phyloP scores from a whole-genome alignment of 2,888 invertebrate species.

The Drosophila subsilvestris region DNA sequence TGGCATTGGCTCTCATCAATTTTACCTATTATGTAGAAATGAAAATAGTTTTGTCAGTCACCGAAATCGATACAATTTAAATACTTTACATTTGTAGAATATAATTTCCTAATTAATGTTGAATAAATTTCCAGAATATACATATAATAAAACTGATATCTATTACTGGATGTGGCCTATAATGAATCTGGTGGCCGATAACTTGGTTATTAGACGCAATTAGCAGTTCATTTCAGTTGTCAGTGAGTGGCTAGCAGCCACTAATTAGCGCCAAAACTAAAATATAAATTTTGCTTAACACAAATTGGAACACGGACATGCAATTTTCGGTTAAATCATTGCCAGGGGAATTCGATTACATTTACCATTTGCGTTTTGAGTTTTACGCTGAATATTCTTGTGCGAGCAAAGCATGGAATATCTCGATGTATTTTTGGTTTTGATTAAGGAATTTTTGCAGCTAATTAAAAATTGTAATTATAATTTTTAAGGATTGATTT shows the following conservation, averaged over 20 bases:
- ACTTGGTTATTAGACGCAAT: slow-evolving; percentile 43
- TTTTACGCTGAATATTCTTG: neutral
- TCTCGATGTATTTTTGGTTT: neutral
- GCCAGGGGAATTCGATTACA: neutral
- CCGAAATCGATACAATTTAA: neutral
- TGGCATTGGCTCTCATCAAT: neutral
- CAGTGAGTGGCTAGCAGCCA: slow-evolving; percentile 15
- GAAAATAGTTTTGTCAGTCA: neutral
- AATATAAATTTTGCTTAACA: slow-evolving; percentile 24
- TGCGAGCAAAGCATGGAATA: neutral
- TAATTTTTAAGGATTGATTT: neutral
- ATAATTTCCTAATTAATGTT: neutral
- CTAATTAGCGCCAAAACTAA: slow-evolving; percentile 39
- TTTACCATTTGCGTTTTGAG: neutral
- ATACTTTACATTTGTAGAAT: neutral
- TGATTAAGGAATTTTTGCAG: no score
- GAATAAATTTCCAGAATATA: neutral
- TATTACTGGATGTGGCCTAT: slow-evolving; percentile 17
- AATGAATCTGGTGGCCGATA: slow-evolving; percentile 38
- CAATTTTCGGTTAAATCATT: slow-evolving; percentile 5
- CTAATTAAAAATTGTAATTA: no score
- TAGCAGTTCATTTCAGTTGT: slow-evolving; percentile 42
- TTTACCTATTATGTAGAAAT: neutral
- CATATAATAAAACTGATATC: neutral
- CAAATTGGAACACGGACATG: slow-evolving; percentile 7